Evolutionary conservation across 92 coral and sea anemone genomes (phyloP).

Genomic region (Siderastrea radians): DNA sequence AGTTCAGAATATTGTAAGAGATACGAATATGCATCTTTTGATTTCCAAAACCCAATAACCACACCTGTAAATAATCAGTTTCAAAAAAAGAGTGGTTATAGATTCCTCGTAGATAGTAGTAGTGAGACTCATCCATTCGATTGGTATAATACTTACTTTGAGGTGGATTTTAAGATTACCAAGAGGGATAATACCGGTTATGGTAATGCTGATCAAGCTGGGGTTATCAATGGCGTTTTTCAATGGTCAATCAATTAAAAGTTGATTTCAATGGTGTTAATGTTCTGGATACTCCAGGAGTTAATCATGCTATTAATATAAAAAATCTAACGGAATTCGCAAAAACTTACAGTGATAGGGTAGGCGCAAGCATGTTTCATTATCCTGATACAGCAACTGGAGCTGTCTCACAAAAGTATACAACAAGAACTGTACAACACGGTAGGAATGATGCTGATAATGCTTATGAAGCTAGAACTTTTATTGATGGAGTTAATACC

Average conservation of each 20-base stretch:
- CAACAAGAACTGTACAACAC: not conserved
- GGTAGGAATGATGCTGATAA: too few species aligned
- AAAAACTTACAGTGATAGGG: not conserved
- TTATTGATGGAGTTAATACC: conserved; percentile 1
- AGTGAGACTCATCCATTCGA: not conserved
- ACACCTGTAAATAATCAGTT: not conserved
- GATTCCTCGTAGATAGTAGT: too few species aligned
- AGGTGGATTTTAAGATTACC: not conserved
- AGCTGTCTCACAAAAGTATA: not conserved
- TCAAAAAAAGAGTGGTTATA: not conserved
- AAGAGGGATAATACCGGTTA: conserved; percentile 12
- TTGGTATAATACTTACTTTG: conserved; percentile 2
- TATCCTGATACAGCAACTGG: conserved; percentile 3
- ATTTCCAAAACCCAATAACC: not conserved
- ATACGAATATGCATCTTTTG: not conserved
- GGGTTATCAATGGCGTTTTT: not conserved
- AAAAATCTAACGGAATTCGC: conserved; percentile 2
- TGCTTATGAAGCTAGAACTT: too few species aligned
- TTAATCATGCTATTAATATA: conserved; percentile 5
- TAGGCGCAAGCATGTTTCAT: not conserved
- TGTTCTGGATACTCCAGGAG: not conserved
- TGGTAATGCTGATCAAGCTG: conserved; percentile 4
- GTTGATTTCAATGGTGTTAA: not conserved
- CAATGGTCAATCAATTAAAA: not conserved
- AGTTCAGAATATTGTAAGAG: too few species aligned